Evolutionary conservation across 2,113 vertebrate species (phyloP), one percentile per base, ranked within the genome.

Genomic region (Lasiurus cinereus): DNA sequence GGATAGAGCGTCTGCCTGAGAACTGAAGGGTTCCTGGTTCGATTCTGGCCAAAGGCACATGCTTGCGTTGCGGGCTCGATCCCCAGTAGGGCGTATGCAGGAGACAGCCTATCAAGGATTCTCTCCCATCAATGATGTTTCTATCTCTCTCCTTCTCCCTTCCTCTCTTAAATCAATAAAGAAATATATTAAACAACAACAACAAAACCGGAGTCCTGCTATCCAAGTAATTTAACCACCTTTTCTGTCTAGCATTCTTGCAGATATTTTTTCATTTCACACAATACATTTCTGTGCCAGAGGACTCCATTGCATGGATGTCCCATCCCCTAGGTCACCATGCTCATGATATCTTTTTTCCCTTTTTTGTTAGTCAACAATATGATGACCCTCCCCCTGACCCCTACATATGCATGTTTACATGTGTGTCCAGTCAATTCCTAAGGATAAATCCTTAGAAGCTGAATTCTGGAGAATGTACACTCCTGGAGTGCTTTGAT

Each of bases 351-450:
- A 87, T 3, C 66, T 76, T 36, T 70, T 9, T 52, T 86, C 4
- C 21, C 14, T 56, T 33, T 72, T 88, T 56, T 88, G 74, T 36
- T 54, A 24, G 86, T 93, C 69, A 95, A 27, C 12, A 56, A 64
- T 66, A 21, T 72, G 66, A 79, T 89, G 67, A 72, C 70, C 9
- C 5, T 39, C 3, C 2, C 56, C 8, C 0, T 3, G 0, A 8
- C 56, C 56, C 56, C 3, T 64, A 27, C 6, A 79, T 22, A 16
- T 74, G n/a, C 11, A 31, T 88, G 85, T 94, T 88, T 72, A 29
- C 64, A 29, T 15, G 5, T 78, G 8, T 79, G 15, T 69, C 21
- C 89, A 67, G 33, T 91, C 90, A 82, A 48, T 84, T 96, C 83
- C 31, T 43, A 64, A 70, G 62, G 24, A 50, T 13, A 73, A 90